phyloP scores from a whole-genome alignment of 2,113 vertebrate genomes.

The Gopherus evgoodei region DNA sequence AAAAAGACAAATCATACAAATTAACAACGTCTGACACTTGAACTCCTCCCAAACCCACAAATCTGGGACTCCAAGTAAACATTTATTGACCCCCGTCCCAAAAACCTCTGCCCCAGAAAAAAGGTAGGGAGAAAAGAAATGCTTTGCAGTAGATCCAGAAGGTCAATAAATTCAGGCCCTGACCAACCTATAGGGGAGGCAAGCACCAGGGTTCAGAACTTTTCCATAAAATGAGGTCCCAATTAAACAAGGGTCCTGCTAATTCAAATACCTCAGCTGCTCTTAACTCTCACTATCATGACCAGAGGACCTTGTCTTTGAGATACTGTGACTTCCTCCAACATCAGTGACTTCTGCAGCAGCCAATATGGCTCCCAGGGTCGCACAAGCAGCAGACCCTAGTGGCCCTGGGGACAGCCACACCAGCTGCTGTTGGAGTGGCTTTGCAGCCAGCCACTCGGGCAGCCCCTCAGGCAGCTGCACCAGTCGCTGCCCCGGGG shows the following conservation, averaged over 20 bases:
- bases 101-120: conserved; percentile 9
- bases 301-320: background rate
- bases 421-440: too few relatives aligned
- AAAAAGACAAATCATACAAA: background rate
- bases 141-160: background rate
- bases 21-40: conserved; percentile 24
- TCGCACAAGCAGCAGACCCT: too few relatives aligned
- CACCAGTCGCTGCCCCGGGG: too few relatives aligned
- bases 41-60: background rate
- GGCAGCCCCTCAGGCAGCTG: too few relatives aligned
- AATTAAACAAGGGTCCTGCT: background rate
- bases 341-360: too few relatives aligned
- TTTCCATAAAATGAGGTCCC: background rate
- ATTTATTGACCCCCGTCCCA: background rate
- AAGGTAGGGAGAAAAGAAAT: background rate
- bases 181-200: background rate
- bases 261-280: background rate
- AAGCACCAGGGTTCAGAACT: background rate
- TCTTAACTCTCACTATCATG: background rate
- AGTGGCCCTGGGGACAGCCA: too few relatives aligned
- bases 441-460: too few relatives aligned
- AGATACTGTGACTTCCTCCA: too few relatives aligned
- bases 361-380: too few relatives aligned
- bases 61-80: background rate
- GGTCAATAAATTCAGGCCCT: background rate